Evolutionary conservation across 1,140 invertebrate genomes (phyloP), one percentile per base, ranked within the genome.

Genomic region (Drosophila santomea): DNA sequence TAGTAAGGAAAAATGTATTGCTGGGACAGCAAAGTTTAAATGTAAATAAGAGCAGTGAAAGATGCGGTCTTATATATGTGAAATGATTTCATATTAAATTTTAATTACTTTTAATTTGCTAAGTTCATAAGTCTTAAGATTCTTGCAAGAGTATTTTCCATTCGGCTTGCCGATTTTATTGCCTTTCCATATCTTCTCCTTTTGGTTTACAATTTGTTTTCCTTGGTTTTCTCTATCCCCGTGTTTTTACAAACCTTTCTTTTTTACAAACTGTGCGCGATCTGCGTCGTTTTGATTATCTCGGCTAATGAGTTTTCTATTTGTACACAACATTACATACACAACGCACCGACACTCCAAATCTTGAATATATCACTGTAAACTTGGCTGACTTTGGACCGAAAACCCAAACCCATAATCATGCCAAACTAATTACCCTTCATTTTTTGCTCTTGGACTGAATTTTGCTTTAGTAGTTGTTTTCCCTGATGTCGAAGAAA

Each of bases 291-390:
- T 73, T 58, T 72, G 52, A 69, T 55, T 74, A 82, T 75, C 61
- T 81, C 78, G 75, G 62, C 83, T 86, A 86, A 86, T 88, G 64
- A 79, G 83, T 80, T 89, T 84, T 89, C 62, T 80, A 71, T 83
- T 84, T 89, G 68, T 74, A 78, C 66, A 69, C 72, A 69, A 59
- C 41, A 58, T 38, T 51, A 73, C 50, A 77, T 47, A 78, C 41
- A 51, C n/a, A 50, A 59, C 23, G 62, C 47, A 54, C 32, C 17
- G 23, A 47, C 38, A 52, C 12, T 47, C 15, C 38, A 38, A 73
- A 35, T 59, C 47, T 58, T 39, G 63, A 45, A 62, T 47, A 62
- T 43, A 41, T 56, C 20, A 67, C 63, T 17, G 69, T 28, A 5
- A 55, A 72, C 56, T 39, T 52, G 51, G 28, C 50, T 63, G 32